Evolutionary conservation across 2,797 vertebrate species (phyloP), one percentile per base, ranked within the genome.

Genomic region (Pipistrellus pygmaeus): DNA sequence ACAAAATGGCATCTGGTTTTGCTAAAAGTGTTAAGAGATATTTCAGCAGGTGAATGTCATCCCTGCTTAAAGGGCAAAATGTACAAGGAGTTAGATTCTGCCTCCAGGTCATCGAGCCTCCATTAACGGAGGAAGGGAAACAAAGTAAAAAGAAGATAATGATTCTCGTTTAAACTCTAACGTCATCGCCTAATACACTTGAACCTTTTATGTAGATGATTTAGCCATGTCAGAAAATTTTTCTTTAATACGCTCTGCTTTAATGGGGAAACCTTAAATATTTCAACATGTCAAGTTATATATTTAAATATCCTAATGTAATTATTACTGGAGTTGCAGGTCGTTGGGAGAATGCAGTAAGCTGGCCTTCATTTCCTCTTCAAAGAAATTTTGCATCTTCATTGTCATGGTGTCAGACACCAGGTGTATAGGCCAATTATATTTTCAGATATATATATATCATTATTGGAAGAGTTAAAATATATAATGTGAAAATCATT

Each of bases 1-100:
- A 77, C 78, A 66, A 91, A 88, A 90, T 75, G 72, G 73, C 80
- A 91, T 91, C 77, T 93, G 93, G 94, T 94, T 97, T 96, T 95
- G 73, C 89, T 96, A 95, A 88, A 95, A 93, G 57, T 91, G 83
- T 95, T 96, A 92, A 90, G 60, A 80, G 88, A 90, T 72, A 41
- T 92, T 87, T 96, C 93, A 94, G 86, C 88, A 94, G 80, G 72
- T 78, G 69, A 89, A 76, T 80, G 62, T 75, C 76, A 55, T 89
- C 86, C 73, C 75, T 64, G 51, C 53, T 55, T 82, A 51, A 92
- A 96, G 44, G 41, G 80, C 82, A 64, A 94, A 90, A 90, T 72
- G 64, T 95, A 75, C n/a, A 57, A 93, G 64, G 27, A 84, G 46
- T 60, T 90, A 17, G 51, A 84, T 82, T 95, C 64, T 94, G 18